Conservation (phyloP, 2,113 vertebrate species). For the Engraulis encrasicolus region DNA sequence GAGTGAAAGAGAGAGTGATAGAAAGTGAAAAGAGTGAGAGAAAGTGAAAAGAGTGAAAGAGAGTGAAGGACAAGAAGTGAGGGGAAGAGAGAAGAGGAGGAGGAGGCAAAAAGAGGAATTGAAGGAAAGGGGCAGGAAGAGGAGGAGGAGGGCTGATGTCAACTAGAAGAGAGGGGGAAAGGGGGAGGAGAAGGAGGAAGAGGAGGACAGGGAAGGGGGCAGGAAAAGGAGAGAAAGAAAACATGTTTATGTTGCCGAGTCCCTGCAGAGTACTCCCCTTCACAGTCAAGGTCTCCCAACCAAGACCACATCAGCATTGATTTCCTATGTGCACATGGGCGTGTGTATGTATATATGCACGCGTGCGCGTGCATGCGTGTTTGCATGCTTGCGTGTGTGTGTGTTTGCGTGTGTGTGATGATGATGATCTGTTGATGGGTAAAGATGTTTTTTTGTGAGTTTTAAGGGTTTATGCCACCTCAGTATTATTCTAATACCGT, state of each 20-base stretch:
- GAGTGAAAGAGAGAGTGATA: too few species aligned
- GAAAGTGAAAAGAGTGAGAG: too few species aligned
- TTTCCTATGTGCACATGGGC: slow-evolving; percentile 46
- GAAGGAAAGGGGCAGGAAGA: too few species aligned
- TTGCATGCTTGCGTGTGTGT: slow-evolving; percentile 22
- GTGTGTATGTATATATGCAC: background rate
- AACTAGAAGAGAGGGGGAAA: background rate
- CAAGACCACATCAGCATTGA: slow-evolving; percentile 32
- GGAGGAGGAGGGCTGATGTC: too few species aligned
- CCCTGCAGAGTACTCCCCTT: background rate
- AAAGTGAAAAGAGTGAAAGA: too few species aligned
- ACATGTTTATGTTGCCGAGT: slow-evolving; percentile 4
- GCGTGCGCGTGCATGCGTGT: slow-evolving; percentile 35
- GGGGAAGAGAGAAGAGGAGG: too few species aligned
- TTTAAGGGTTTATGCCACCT: too few species aligned
- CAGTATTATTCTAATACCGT: too few species aligned
- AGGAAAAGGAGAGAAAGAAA: background rate
- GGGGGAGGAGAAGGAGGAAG: background rate
- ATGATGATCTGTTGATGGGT: too few species aligned
- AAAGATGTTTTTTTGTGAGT: too few species aligned
- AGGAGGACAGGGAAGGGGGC: background rate
- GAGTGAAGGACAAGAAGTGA: too few species aligned
- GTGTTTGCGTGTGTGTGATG: slow-evolving; percentile 5
- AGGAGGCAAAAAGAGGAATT: too few species aligned
- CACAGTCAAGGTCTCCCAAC: slow-evolving; percentile 1